phyloP scores from a whole-genome alignment of 2,113 vertebrate genomes.

The Edolisoma coerulescens region DNA sequence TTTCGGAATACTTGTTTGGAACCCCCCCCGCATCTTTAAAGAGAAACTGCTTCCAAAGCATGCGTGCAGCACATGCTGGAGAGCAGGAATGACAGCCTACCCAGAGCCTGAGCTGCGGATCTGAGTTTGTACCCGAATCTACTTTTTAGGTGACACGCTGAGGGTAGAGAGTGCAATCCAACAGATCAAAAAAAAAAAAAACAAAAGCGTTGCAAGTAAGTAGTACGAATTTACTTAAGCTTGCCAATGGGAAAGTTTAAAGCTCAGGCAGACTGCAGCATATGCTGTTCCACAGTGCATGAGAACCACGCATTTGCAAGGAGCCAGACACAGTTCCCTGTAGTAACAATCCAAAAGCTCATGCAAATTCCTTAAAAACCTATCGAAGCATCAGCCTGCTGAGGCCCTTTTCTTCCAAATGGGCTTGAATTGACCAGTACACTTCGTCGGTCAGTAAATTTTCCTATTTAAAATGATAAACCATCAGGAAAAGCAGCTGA shows the following conservation, averaged over 20 bases:
- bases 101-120: background rate
- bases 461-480: background rate
- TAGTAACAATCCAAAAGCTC: background rate
- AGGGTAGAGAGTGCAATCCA: rapidly evolving
- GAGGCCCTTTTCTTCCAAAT: background rate
- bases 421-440: rapidly evolving
- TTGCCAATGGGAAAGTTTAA: background rate
- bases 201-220: background rate
- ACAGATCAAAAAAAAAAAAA: background rate
- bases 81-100: rapidly evolving
- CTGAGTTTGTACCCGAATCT: background rate
- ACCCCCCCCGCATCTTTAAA: too few species aligned
- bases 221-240: too few species aligned
- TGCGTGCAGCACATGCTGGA: too few species aligned
- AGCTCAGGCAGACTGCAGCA: background rate
- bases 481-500: background rate
- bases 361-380: background rate
- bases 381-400: background rate
- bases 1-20: background rate
- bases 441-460: background rate
- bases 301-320: background rate
- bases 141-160: rapidly evolving
- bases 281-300: background rate
- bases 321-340: rapidly evolving
- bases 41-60: background rate